These are phyloP conservation scores for Garra rufa DNA, from an alignment of 2,113 vertebrate genomes.

Conservation along the genomic window DNA sequence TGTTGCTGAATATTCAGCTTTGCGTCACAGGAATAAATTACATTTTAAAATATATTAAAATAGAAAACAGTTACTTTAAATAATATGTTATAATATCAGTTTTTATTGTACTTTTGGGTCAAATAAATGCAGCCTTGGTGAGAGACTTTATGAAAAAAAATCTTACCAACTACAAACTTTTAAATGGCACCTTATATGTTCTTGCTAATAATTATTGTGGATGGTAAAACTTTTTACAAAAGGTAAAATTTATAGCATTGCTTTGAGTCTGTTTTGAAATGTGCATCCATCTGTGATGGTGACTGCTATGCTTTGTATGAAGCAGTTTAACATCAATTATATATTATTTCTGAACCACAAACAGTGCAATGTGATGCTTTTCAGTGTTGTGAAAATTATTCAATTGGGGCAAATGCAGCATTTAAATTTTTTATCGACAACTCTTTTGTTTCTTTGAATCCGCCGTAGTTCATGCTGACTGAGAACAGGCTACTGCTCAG, in stretches of 20 bases:
- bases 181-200: neutral
- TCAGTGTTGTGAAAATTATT: neutral
- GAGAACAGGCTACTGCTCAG: constrained; percentile 51
- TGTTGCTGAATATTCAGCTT: neutral
- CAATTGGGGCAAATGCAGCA: constrained; percentile 2
- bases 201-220: neutral
- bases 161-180: neutral
- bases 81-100: neutral
- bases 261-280: neutral
- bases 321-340: constrained; percentile 7
- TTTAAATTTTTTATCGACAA: neutral
- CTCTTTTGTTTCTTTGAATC: neutral
- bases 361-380: neutral
- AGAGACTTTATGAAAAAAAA: neutral
- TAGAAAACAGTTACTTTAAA: neutral
- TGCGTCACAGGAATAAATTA: too few species aligned
- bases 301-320: neutral
- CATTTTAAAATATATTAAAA: neutral
- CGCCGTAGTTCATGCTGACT: constrained; percentile 3
- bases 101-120: neutral
- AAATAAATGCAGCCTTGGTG: neutral
- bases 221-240: neutral
- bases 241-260: neutral
- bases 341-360: constrained; percentile 14
- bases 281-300: neutral